Evolutionary conservation across 2,888 invertebrate species (phyloP).

Genomic region (Camponotus fellah): DNA sequence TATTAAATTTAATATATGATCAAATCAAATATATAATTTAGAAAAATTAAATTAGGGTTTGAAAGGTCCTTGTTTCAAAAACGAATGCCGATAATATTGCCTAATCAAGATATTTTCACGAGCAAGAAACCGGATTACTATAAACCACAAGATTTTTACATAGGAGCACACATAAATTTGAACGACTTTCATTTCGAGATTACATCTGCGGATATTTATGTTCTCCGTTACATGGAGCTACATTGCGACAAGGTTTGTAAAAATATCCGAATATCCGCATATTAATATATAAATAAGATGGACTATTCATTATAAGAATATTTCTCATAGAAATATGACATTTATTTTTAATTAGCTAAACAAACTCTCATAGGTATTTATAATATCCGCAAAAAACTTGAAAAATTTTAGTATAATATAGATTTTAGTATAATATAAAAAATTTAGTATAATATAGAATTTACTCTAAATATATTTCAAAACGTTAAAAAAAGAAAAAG

Average conservation of each 20-base stretch:
- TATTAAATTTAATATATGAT: constrained; percentile 1
- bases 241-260: constrained; percentile 89
- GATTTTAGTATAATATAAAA: not conserved
- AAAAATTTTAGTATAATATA: not conserved
- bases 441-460: not conserved
- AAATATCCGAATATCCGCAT: constrained; percentile 39
- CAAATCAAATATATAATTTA: not conserved
- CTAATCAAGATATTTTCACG: constrained; percentile 91
- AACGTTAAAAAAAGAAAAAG: not conserved
- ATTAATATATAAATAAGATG: not conserved
- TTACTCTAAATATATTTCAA: not conserved
- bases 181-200: constrained; percentile 93
- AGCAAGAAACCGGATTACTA: constrained; percentile 92
- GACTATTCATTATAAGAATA: constrained; percentile 79
- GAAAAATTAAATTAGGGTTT: constrained; percentile 83
- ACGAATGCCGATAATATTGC: constrained; percentile 91
- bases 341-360: constrained; percentile 92
- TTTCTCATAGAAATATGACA: constrained; percentile 91
- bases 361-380: constrained; percentile 88
- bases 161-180: constrained; percentile 93
- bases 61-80: constrained; percentile 87
- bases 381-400: not conserved
- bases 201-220: constrained; percentile 94
- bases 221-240: constrained; percentile 94
- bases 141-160: constrained; percentile 93